phyloP scores from a whole-genome alignment of 1,140 invertebrate species.

The Drosophila athabasca region DNA sequence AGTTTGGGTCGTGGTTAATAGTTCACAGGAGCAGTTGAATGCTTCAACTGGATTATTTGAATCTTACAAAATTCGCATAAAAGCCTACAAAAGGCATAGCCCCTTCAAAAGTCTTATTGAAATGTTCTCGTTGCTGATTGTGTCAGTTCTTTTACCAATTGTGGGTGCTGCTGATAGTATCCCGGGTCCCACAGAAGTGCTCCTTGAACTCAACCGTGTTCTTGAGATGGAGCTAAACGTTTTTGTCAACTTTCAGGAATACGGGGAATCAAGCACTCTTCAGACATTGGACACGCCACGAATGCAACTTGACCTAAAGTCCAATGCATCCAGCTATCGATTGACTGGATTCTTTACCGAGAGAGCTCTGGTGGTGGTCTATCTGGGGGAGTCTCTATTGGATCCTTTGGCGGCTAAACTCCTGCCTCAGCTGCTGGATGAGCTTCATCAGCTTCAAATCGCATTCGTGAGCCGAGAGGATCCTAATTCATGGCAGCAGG shows the following conservation, averaged over 20 bases:
- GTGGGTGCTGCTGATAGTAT: background rate
- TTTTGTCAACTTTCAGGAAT: constrained; percentile 30
- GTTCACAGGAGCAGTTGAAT: too few species aligned
- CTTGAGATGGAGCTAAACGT: constrained; percentile 37
- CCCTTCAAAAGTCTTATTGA: background rate
- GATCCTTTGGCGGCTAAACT: background rate
- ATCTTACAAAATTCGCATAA: constrained; percentile 11
- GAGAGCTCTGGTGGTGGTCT: constrained; percentile 28
- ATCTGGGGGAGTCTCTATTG: constrained; percentile 6
- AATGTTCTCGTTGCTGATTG: constrained; percentile 15
- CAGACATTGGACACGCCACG: constrained; percentile 9
- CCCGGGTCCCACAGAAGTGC: background rate
- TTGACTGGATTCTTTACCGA: constrained; percentile 30
- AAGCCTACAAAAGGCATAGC: constrained; percentile 13
- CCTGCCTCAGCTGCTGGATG: constrained; percentile 28
- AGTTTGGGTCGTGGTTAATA: too few species aligned
- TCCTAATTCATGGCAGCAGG: background rate
- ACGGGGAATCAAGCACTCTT: background rate
- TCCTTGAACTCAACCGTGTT: constrained; percentile 27
- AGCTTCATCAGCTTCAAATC: constrained; percentile 39
- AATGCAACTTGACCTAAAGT: constrained; percentile 9
- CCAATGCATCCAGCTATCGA: background rate
- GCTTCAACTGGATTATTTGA: too few species aligned
- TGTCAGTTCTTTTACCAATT: background rate
- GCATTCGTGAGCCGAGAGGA: constrained; percentile 29